These are phyloP conservation scores for Rhegmatorhina hoffmannsi DNA, from an alignment of 2,113 vertebrate genomes.

Conservation along the genomic window DNA sequence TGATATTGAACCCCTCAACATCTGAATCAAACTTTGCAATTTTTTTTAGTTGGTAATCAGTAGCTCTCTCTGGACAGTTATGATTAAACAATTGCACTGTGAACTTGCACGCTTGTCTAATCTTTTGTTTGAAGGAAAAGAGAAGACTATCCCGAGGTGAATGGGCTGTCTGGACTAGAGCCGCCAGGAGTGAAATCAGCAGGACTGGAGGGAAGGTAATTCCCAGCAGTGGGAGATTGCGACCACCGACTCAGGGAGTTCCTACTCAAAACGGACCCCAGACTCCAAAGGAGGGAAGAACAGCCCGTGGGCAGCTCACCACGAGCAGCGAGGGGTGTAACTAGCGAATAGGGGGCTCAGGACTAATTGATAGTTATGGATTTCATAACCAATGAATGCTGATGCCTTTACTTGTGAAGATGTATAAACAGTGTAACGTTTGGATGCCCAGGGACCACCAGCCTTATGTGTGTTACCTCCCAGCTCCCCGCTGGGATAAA, in stretches of 20 bases:
- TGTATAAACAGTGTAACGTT: rapidly evolving
- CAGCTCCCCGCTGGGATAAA: not conserved
- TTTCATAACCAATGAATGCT: not conserved
- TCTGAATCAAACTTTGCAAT: not conserved
- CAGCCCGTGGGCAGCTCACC: rapidly evolving
- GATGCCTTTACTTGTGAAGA: not conserved
- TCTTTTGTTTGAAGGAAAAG: not conserved
- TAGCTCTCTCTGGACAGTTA: not conserved
- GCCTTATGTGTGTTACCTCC: not conserved
- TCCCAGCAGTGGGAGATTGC: not conserved
- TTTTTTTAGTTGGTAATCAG: not conserved
- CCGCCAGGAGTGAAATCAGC: too few species aligned
- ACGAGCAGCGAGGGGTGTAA: not conserved
- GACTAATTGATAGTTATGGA: rapidly evolving
- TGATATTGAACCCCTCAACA: not conserved
- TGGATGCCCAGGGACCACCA: rapidly evolving
- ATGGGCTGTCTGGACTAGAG: not conserved
- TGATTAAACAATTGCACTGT: not conserved
- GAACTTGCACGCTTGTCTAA: too few species aligned
- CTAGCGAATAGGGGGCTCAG: not conserved
- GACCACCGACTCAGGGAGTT: rapidly evolving
- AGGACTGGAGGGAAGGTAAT: not conserved
- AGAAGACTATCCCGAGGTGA: too few species aligned
- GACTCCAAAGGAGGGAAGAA: not conserved
- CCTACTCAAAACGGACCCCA: too few species aligned